These are phyloP conservation scores for Acyrthosiphon pisum DNA, from an alignment of 1,140 invertebrate genomes.

Conservation along the genomic window DNA sequence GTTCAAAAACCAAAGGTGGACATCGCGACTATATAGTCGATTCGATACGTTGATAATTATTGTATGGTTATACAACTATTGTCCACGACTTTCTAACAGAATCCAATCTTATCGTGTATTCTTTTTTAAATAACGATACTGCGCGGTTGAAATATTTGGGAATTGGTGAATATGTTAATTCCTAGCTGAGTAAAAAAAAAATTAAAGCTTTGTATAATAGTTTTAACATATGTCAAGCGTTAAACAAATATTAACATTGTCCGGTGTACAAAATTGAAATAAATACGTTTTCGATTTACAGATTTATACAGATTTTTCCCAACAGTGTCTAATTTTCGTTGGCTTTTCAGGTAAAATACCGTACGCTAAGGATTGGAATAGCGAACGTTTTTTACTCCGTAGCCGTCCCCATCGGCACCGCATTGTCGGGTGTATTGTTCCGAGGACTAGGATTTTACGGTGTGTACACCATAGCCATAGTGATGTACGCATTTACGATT, in stretches of 20 bases:
- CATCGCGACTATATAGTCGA: background rate
- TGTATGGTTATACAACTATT: background rate
- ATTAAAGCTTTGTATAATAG: background rate
- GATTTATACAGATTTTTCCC: background rate
- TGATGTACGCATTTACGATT: conserved; percentile 75
- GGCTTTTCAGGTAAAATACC: conserved; percentile 68
- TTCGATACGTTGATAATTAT: background rate
- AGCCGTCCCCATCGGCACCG: conserved; percentile 72
- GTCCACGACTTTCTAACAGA: background rate
- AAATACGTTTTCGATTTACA: background rate
- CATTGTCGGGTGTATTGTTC: conserved; percentile 62
- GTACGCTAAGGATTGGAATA: conserved; percentile 83
- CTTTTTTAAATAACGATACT: background rate
- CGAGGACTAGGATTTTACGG: conserved; percentile 80
- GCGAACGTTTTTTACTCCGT: conserved; percentile 82
- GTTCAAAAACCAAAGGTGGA: background rate
- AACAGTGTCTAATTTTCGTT: background rate
- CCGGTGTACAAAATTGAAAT: background rate
- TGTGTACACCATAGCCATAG: conserved; percentile 75
- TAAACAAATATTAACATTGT: background rate
- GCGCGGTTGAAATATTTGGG: background rate
- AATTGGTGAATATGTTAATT: background rate
- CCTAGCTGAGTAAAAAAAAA: too few relatives aligned
- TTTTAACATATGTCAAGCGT: background rate
- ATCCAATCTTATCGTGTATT: background rate